Evolutionary conservation across 2,113 vertebrate genomes (phyloP).

Genomic region (Scopus umbretta): DNA sequence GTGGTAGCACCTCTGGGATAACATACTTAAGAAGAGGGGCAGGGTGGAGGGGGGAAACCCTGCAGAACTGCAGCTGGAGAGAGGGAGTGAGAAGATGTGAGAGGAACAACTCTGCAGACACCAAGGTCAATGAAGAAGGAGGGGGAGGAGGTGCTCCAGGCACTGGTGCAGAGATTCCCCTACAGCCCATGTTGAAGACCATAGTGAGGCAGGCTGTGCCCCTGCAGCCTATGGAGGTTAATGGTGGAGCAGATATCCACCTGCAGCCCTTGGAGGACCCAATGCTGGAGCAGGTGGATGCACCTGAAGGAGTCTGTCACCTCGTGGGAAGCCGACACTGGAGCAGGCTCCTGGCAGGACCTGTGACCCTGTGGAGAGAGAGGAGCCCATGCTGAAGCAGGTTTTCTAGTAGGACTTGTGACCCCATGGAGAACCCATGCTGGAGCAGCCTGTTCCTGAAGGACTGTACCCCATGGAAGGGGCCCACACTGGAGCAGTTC

Average conservation of each 20-base stretch:
- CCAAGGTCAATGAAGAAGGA: background rate
- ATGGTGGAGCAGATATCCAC: background rate
- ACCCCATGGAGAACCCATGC: background rate
- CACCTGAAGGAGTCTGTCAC: background rate
- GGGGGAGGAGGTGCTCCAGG: background rate
- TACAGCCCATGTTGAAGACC: background rate
- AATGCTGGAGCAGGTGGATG: accelerated
- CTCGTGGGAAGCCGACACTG: accelerated
- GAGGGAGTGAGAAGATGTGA: background rate
- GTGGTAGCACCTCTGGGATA: background rate
- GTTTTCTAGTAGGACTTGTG: background rate
- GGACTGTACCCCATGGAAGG: background rate
- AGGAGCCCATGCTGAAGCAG: background rate
- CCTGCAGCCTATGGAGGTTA: background rate
- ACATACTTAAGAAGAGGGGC: background rate
- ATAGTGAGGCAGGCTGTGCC: background rate
- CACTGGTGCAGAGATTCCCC: accelerated
- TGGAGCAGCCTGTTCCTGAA: background rate
- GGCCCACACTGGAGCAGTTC: background rate
- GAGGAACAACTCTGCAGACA: background rate
- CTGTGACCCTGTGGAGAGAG: accelerated
- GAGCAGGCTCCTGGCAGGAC: background rate
- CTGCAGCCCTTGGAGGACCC: background rate
- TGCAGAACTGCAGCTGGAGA: background rate
- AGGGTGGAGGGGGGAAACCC: no score